These are phyloP conservation scores for Hypomecis punctinalis DNA, from an alignment of 2,888 invertebrate species.

Conservation along the genomic window DNA sequence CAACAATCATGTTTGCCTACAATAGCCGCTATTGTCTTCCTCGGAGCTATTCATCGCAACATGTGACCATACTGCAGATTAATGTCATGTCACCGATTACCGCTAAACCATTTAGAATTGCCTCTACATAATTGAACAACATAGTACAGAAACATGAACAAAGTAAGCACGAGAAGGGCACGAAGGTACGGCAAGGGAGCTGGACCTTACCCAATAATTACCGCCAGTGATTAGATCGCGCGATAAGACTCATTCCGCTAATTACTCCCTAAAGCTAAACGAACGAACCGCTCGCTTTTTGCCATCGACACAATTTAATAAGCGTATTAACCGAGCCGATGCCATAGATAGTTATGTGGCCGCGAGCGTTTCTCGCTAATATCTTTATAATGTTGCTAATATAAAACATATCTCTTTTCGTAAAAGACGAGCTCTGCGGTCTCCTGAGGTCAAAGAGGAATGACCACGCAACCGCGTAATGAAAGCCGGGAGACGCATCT, in stretches of 20 bases:
- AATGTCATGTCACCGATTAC: constrained; percentile 8
- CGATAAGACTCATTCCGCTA: constrained; percentile 81
- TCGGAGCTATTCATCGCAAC: constrained; percentile 41
- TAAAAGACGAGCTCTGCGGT: constrained; percentile 55
- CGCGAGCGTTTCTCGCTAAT: constrained; percentile 73
- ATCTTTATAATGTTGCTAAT: constrained; percentile 70
- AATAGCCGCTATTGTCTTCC: constrained; percentile 61
- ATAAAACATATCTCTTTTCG: constrained; percentile 54
- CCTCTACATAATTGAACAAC: constrained; percentile 15
- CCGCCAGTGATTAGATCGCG: constrained; percentile 76
- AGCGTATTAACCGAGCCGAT: constrained; percentile 81
- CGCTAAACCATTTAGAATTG: constrained; percentile 7
- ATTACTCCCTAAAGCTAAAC: constrained; percentile 85
- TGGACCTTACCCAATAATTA: constrained; percentile 77
- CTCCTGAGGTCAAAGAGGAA: constrained; percentile 79
- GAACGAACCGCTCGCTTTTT: constrained; percentile 72
- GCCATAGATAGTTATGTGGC: constrained; percentile 74
- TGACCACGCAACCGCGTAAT: constrained; percentile 78
- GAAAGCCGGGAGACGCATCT: constrained; percentile 72
- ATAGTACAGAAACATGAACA: constrained; percentile 46
- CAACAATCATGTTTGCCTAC: constrained; percentile 66
- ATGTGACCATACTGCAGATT: constrained; percentile 19
- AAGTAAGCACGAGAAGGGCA: constrained; percentile 54
- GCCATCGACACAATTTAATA: constrained; percentile 83
- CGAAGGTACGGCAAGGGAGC: constrained; percentile 55